phyloP scores from a whole-genome alignment of 1,140 invertebrate genomes.

The Hesperophylax magnus region DNA sequence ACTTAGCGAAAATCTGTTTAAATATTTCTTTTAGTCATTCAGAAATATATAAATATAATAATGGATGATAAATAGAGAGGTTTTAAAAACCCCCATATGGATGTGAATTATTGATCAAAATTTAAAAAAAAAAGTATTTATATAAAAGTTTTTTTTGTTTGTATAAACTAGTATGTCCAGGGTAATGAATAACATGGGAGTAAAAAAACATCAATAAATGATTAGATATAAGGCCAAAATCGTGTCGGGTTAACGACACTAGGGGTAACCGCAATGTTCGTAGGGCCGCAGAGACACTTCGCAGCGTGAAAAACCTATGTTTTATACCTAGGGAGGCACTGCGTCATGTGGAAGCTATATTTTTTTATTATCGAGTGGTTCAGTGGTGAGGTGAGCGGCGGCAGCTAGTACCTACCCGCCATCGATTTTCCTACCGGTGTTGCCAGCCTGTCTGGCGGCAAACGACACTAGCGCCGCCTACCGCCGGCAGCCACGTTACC shows the following conservation, averaged over 20 bases:
- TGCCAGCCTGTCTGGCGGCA: slow-evolving; percentile 41
- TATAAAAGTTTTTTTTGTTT: too few relatives aligned
- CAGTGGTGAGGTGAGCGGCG: not conserved
- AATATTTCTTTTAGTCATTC: too few relatives aligned
- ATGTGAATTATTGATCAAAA: too few relatives aligned
- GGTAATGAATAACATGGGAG: not conserved
- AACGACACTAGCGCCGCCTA: slow-evolving; percentile 75
- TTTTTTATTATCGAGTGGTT: slow-evolving; percentile 28
- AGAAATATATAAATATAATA: too few relatives aligned
- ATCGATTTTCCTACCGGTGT: slow-evolving; percentile 43
- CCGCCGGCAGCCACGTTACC: slow-evolving; percentile 85
- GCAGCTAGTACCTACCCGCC: not conserved
- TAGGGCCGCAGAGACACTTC: slow-evolving; percentile 1
- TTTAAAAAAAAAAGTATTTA: too few relatives aligned
- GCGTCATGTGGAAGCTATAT: slow-evolving; percentile 31
- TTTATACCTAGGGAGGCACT: slow-evolving; percentile 6
- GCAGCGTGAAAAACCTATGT: not conserved
- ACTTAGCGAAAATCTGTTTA: too few relatives aligned
- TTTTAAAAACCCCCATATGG: too few relatives aligned
- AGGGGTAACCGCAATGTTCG: not conserved
- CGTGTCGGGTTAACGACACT: slow-evolving; percentile 8
- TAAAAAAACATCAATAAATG: not conserved
- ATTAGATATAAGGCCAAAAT: slow-evolving; percentile 1
- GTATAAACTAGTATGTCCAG: too few relatives aligned
- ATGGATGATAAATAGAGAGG: too few relatives aligned